These are phyloP conservation scores for Orthosia gracilis DNA, from an alignment of 2,888 invertebrate genomes.

Conservation along the genomic window DNA sequence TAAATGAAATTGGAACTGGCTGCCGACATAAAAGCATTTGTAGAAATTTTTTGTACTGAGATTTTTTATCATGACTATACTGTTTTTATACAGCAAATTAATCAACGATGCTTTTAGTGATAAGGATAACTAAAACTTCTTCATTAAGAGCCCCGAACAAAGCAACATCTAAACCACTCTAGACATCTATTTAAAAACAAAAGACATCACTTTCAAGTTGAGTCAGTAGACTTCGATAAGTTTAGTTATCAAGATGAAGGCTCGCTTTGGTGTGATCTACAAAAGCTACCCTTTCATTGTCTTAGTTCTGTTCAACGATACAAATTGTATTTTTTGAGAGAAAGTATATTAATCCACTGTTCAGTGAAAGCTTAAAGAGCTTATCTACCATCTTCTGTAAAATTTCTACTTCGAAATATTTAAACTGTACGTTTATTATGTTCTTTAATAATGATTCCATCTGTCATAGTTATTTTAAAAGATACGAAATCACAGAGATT, in stretches of 20 bases:
- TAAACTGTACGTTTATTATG: conserved; percentile 19
- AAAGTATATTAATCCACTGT: conserved; percentile 77
- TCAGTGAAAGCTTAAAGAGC: conserved; percentile 73
- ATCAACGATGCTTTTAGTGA: conserved; percentile 17
- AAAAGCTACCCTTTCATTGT: conserved; percentile 79
- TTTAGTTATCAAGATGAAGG: conserved; percentile 80
- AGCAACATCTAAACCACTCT: conserved; percentile 69
- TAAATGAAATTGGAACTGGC: conserved; percentile 37
- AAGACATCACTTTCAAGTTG: conserved; percentile 78
- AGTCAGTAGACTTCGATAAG: conserved; percentile 71
- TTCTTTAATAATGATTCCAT: conserved; percentile 31
- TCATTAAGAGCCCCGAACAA: conserved; percentile 53
- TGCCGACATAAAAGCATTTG: conserved; percentile 2
- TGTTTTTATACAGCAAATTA: not conserved
- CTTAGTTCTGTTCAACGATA: conserved; percentile 71
- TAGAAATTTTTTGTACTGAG: not conserved
- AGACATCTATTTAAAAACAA: conserved; percentile 78
- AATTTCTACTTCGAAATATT: conserved; percentile 30
- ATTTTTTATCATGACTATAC: not conserved
- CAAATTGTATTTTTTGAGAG: conserved; percentile 82
- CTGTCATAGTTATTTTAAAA: conserved; percentile 34
- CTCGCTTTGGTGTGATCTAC: conserved; percentile 68
- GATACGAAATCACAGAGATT: conserved; percentile 37
- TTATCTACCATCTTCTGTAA: conserved; percentile 60
- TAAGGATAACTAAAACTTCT: conserved; percentile 13